Conservation (phyloP, 2,888 invertebrate species). For the Cantharis flavilabris region DNA sequence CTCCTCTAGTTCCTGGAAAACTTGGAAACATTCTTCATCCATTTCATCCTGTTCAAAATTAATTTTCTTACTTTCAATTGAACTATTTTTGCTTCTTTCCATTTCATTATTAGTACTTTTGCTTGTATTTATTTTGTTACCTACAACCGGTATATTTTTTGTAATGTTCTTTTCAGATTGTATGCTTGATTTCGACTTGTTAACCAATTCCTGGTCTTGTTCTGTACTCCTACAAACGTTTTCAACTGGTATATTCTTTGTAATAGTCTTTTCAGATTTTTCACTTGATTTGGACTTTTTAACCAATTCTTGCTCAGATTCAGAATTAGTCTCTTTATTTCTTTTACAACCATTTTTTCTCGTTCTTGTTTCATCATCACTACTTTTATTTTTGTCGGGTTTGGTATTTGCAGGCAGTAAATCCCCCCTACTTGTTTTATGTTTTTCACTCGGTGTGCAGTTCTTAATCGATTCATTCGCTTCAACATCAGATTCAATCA, state of each 20-base stretch:
- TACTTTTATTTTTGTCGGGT: too few species aligned
- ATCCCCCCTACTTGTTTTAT: not conserved
- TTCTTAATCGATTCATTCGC: not conserved
- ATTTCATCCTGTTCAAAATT: not conserved
- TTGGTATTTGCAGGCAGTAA: too few species aligned
- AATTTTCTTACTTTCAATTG: not conserved
- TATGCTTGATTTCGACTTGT: not conserved
- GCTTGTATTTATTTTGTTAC: not conserved
- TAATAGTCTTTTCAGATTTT: not conserved
- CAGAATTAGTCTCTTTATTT: too few species aligned
- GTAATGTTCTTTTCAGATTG: not conserved
- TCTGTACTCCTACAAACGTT: too few species aligned
- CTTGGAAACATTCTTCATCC: not conserved
- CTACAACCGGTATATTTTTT: not conserved
- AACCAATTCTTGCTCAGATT: not conserved
- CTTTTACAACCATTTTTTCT: too few species aligned
- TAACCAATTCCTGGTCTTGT: not conserved
- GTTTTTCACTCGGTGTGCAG: not conserved
- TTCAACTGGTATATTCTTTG: not conserved
- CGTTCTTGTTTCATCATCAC: too few species aligned
- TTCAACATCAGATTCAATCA: not conserved
- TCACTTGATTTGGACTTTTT: not conserved
- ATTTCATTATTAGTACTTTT: not conserved
- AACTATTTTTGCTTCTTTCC: not conserved
- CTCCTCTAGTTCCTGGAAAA: not conserved